Evolutionary conservation across 2,797 vertebrate species (phyloP).

Genomic region (Gallinago solitaria): DNA sequence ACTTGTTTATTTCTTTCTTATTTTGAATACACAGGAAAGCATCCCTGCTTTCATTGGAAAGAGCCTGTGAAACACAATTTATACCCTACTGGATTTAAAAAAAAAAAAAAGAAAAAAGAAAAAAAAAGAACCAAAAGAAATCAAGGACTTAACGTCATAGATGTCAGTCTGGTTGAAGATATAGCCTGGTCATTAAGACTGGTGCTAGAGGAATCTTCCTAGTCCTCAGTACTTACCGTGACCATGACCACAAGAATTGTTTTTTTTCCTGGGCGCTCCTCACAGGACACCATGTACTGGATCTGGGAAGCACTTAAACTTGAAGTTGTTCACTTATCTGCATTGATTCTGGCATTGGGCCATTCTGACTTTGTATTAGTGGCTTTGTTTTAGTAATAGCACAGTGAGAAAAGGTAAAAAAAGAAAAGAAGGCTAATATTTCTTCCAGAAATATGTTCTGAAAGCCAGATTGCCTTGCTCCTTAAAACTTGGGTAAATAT

Average conservation of each 20-base stretch:
- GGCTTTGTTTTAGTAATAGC: neutral
- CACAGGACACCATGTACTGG: neutral
- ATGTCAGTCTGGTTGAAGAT: neutral
- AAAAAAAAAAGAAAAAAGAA: neutral
- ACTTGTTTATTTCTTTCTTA: neutral
- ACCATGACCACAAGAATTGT: neutral
- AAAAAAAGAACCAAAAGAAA: neutral
- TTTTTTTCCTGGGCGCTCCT: neutral
- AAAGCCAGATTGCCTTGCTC: neutral
- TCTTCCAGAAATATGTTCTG: neutral
- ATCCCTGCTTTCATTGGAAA: neutral
- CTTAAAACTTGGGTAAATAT: neutral
- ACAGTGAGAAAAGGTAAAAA: neutral
- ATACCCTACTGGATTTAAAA: neutral
- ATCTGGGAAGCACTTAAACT: neutral
- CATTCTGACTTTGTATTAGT: neutral
- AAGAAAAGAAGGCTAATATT: neutral
- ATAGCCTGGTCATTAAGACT: neutral
- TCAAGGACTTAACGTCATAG: neutral
- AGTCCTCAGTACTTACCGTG: neutral
- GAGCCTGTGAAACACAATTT: neutral
- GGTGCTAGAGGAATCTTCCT: neutral
- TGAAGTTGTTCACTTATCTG: neutral
- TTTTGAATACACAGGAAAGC: neutral
- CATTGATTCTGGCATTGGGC: neutral